Percentiles rank a stretch among this genome's conserved stretches.
phyloP scores from a whole-genome alignment of 2,797 vertebrate genomes.

The Syndactyla subalaris region DNA sequence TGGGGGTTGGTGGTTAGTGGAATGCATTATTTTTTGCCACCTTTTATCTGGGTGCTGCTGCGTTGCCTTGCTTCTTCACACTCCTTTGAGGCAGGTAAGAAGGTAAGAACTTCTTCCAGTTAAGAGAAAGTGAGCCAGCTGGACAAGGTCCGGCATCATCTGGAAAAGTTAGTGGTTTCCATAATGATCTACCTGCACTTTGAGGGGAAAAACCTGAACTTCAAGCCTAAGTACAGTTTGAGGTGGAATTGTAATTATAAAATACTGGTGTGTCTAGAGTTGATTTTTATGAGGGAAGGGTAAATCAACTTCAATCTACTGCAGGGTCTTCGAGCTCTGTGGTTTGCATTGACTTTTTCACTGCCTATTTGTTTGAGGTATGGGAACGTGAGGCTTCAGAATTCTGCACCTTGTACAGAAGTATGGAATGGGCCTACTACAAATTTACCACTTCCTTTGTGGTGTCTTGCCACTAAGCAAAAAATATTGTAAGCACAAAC shows the following conservation, averaged over 20 bases:
- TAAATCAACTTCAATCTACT: not conserved
- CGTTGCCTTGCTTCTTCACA: not conserved
- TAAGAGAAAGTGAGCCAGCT: not conserved
- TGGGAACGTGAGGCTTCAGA: not conserved
- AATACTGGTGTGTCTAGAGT: not conserved
- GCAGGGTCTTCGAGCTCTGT: not conserved
- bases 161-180: not conserved
- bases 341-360: not conserved
- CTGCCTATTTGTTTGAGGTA: not conserved
- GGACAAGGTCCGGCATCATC: not conserved
- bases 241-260: not conserved
- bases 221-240: not conserved
- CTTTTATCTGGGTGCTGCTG: not conserved
- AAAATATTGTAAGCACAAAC: not conserved
- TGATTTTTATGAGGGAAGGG: not conserved
- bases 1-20: not conserved
- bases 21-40: not conserved
- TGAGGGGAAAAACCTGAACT: not conserved
- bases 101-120: not conserved
- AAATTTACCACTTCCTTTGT: not conserved
- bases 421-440: not conserved
- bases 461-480: not conserved
- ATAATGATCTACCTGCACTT: not conserved
- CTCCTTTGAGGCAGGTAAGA: not conserved
- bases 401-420: not conserved